Evolutionary conservation across 2,888 invertebrate species (phyloP), one percentile per base, ranked within the genome.

Genomic region (Yponomeuta cagnagella): DNA sequence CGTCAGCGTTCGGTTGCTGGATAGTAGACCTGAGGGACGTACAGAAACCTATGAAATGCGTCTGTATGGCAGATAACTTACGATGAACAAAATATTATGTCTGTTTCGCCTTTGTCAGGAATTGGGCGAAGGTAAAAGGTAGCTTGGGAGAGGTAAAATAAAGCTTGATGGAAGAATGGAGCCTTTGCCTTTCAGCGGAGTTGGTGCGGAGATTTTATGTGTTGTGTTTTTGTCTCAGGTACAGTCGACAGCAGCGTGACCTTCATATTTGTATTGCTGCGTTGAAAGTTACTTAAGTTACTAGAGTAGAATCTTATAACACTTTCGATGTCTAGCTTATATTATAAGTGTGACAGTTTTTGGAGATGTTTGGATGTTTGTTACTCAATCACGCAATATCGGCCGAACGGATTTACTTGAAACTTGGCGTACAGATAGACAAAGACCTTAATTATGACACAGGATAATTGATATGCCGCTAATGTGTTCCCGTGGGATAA

Each of bases 71-170:
- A 58, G 52, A 58, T 58, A 58, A 58, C 52, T 58, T 58, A 15
- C 52, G 52, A 58, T 58, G 52, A 58, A 15, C 52, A 58, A 58
- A 58, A 58, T 58, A 58, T 58, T 58, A 58, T 58, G 52, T 58
- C 15, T 58, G 52, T 58, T 15, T 58, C 52, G 52, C 15, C 15
- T 58, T 58, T 58, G 52, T 58, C 52, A 58, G 52, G 15, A 15
- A 58, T 58, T 58, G 52, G 52, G 52, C 52, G 15, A 58, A 58
- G 52, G 52, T 58, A 58, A 58, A 58, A 58, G 52, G 52, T 58
- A 15, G 52, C 52, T 58, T 9, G 52, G 52, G 52, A 58, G 1
- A 12, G 52, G 15, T 58, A 15, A 58, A 58, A 58, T 58, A 58
- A 58, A 58, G 15, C 52, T 15, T 15, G 12, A 58, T 58, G 15